Conservation (phyloP, 2,888 invertebrate genomes). For the Euclidia mi region DNA sequence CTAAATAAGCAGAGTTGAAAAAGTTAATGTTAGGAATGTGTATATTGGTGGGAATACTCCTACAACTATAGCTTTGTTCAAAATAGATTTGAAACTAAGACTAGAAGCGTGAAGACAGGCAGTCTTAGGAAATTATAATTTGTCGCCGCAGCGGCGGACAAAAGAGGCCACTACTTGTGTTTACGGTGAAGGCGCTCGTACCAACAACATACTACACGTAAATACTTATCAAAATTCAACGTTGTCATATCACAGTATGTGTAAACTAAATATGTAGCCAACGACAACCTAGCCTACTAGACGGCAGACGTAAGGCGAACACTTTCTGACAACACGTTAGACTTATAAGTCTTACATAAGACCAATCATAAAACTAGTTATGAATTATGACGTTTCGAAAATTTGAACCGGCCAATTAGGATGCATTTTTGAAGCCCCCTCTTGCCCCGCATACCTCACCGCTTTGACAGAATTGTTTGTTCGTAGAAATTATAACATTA, state of each 20-base stretch:
- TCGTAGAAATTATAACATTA: too few relatives aligned
- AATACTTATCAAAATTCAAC: background rate
- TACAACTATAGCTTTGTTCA: conserved; percentile 33
- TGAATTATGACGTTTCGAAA: too few relatives aligned
- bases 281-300: too few relatives aligned
- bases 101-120: conserved; percentile 44
- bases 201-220: conserved; percentile 17
- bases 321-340: too few relatives aligned
- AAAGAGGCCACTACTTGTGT: conserved; percentile 10
- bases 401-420: too few relatives aligned
- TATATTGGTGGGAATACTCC: conserved; percentile 40
- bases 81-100: conserved; percentile 39
- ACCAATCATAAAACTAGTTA: too few relatives aligned
- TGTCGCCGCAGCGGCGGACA: conserved; percentile 5
- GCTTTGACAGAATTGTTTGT: too few relatives aligned
- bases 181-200: conserved; percentile 13
- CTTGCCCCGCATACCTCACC: too few relatives aligned
- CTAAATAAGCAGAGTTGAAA: conserved; percentile 31
- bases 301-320: too few relatives aligned
- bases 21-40: conserved; percentile 29
- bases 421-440: too few relatives aligned
- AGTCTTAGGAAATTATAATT: conserved; percentile 26
- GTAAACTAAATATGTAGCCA: background rate
- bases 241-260: background rate
- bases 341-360: too few relatives aligned